Evolutionary conservation across 2,888 invertebrate genomes (phyloP).

Genomic region (Phytoseiulus persimilis): DNA sequence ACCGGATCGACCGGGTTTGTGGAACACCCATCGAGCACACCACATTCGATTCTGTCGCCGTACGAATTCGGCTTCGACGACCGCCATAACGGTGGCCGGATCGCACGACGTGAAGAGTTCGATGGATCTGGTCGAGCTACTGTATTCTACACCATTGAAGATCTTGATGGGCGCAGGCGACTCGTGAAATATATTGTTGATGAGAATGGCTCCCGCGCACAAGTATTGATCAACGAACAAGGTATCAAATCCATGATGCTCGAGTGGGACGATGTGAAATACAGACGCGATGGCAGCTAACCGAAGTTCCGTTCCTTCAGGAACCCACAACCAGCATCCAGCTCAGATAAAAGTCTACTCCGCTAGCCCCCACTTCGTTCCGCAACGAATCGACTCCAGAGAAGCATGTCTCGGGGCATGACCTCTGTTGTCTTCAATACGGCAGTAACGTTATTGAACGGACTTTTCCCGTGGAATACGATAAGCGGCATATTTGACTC

Average conservation of each 20-base stretch:
- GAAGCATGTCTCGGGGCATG: background rate
- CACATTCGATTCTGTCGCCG: background rate
- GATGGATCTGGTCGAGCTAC: slow-evolving; percentile 8
- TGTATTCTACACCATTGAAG: slow-evolving; percentile 33
- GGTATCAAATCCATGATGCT: background rate
- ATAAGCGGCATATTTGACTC: background rate
- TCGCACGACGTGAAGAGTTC: slow-evolving; percentile 22
- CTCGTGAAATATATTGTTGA: slow-evolving; percentile 22
- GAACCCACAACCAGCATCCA: slow-evolving; percentile 24
- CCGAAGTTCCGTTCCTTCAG: background rate
- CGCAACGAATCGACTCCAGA: background rate
- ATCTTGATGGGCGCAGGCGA: slow-evolving; percentile 18
- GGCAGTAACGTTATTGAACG: background rate
- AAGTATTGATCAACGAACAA: slow-evolving; percentile 14
- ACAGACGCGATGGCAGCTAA: background rate
- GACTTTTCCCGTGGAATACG: background rate
- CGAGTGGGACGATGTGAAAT: too few species aligned
- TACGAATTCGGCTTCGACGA: slow-evolving; percentile 29
- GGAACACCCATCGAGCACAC: background rate
- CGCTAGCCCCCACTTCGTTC: slow-evolving; percentile 8
- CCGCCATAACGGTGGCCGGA: slow-evolving; percentile 5
- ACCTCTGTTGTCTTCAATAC: background rate
- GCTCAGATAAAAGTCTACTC: slow-evolving; percentile 18
- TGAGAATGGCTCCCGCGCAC: slow-evolving; percentile 9
- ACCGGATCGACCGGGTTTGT: background rate